phyloP scores from a whole-genome alignment of 2,888 invertebrate genomes.

The Himalopsyche anomala region DNA sequence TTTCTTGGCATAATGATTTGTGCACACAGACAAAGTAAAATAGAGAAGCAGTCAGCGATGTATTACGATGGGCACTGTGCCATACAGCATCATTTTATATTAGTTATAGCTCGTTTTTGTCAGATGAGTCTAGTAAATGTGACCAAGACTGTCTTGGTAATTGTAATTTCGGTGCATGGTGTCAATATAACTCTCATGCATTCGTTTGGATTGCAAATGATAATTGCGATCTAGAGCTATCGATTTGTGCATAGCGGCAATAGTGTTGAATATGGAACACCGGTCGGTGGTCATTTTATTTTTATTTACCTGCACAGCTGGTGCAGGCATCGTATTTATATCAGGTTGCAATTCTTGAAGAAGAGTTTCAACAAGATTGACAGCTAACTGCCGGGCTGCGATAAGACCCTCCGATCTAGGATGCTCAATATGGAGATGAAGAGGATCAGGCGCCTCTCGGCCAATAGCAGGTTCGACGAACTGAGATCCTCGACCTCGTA shows the following conservation, averaged over 20 bases:
- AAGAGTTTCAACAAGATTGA: conserved; percentile 88
- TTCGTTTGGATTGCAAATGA: no score
- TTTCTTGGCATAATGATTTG: not conserved
- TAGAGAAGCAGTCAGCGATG: conserved; percentile 9
- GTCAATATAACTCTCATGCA: no score
- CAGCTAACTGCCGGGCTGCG: conserved; percentile 83
- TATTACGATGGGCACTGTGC: conserved; percentile 5
- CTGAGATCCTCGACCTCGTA: conserved; percentile 82
- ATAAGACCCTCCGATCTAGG: conserved; percentile 82
- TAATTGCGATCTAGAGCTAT: no score
- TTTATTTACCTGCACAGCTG: conserved; percentile 45
- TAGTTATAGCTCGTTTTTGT: no score
- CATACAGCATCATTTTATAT: not conserved
- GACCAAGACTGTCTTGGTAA: no score
- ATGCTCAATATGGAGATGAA: conserved; percentile 87
- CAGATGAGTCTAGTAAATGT: no score
- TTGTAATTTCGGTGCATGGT: no score
- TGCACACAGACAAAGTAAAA: not conserved
- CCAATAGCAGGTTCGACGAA: conserved; percentile 61
- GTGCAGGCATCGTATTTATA: conserved; percentile 35
- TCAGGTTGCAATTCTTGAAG: conserved; percentile 75
- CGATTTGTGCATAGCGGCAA: no score
- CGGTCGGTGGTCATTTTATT: not conserved
- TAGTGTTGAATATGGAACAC: no score
- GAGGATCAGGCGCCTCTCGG: conserved; percentile 75